Conservation (phyloP, 2,797 vertebrate genomes). For the Cossypha caffra region DNA sequence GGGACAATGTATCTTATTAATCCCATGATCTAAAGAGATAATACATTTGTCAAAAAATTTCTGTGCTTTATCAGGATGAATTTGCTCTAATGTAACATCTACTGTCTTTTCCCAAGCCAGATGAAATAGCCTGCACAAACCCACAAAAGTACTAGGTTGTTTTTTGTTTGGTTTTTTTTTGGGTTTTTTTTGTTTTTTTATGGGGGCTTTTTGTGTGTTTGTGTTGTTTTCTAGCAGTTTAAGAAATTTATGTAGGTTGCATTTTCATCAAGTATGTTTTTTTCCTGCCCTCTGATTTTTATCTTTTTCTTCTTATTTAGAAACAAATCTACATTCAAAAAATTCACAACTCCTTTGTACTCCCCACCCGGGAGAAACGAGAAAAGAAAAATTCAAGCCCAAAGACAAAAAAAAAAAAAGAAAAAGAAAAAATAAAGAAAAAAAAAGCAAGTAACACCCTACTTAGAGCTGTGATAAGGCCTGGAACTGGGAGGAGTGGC, state of each 20-base stretch:
- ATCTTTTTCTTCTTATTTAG: not conserved
- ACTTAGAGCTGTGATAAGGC: not conserved
- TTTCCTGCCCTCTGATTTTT: not conserved
- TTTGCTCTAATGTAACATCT: not conserved
- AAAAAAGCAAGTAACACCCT: too few species aligned
- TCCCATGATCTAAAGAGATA: not conserved
- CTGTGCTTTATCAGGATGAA: not conserved
- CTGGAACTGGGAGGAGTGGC: not conserved
- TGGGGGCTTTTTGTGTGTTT: fast-evolving
- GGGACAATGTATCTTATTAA: not conserved
- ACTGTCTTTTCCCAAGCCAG: not conserved
- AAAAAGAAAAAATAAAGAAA: not conserved
- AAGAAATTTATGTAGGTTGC: not conserved
- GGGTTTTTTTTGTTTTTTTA: not conserved
- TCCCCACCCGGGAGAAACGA: not conserved
- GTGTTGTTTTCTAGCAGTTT: not conserved
- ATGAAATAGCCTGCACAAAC: not conserved
- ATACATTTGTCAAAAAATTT: not conserved
- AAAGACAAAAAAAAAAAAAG: too few species aligned
- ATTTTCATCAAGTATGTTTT: not conserved
- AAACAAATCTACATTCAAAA: not conserved
- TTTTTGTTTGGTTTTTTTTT: not conserved
- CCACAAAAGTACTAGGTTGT: not conserved
- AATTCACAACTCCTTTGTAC: not conserved
- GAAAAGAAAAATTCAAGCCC: not conserved